Percentiles rank a stretch among this genome's conserved stretches.
These are phyloP conservation scores for Melanotaenia duboulayi DNA, from an alignment of 2,113 vertebrate genomes.

Conservation along the genomic window DNA sequence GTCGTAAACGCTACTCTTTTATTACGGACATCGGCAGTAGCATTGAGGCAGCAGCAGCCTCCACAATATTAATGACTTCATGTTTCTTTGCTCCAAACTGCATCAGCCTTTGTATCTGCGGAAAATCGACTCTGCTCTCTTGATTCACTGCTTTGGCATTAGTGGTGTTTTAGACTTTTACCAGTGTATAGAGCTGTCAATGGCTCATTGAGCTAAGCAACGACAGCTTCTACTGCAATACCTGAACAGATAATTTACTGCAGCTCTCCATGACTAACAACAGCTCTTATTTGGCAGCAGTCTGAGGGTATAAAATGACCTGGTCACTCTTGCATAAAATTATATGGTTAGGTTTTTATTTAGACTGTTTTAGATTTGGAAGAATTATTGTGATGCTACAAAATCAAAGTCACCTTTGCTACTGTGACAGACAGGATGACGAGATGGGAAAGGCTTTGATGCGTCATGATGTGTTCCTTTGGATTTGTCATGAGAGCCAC, in stretches of 20 bases:
- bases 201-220: conserved; percentile 47
- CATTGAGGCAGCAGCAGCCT: background rate
- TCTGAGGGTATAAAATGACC: conserved; percentile 5
- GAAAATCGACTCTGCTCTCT: conserved; percentile 10
- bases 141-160: conserved; percentile 50
- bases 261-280: conserved; percentile 42
- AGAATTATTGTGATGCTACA: background rate
- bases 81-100: conserved; percentile 1
- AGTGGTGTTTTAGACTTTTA: conserved; percentile 47
- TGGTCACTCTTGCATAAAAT: background rate
- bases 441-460: conserved; percentile 17
- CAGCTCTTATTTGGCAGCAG: conserved; percentile 16
- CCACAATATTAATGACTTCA: conserved; percentile 13
- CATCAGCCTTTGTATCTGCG: conserved; percentile 15
- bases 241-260: conserved; percentile 43
- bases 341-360: background rate
- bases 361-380: background rate
- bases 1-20: background rate
- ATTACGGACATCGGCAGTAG: background rate
- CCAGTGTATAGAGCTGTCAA: conserved; percentile 46
- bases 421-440: background rate
- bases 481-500: conserved; percentile 35
- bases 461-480: conserved; percentile 18
- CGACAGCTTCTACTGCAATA: conserved; percentile 52
- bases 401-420: background rate